Conservation (phyloP, 2,113 vertebrate species). For the Cavia porcellus region DNA sequence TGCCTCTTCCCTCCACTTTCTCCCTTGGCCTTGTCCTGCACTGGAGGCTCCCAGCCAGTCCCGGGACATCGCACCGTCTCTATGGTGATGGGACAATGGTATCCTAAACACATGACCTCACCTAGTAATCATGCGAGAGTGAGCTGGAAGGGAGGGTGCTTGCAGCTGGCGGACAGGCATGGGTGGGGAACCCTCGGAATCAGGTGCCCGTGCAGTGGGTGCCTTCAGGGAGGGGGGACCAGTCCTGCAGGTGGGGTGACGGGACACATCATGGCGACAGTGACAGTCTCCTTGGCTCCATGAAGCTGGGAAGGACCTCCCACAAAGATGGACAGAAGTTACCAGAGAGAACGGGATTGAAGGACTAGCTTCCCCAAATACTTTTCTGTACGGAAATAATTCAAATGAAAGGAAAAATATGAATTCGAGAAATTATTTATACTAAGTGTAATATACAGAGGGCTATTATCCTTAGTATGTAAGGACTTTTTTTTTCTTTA, state of each 20-base stretch:
- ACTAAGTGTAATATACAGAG: neutral
- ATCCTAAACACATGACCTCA: slow-evolving; percentile 84
- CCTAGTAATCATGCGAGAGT: slow-evolving; percentile 58
- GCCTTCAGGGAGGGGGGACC: neutral
- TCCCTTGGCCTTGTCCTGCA: slow-evolving; percentile 59
- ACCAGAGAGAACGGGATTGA: neutral
- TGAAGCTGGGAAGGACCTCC: neutral
- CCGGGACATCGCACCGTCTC: slow-evolving; percentile 76
- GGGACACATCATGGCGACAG: neutral
- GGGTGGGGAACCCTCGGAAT: slow-evolving; percentile 54
- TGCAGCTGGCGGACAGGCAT: neutral
- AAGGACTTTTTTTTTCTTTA: neutral
- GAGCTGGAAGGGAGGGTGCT: neutral
- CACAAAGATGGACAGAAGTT: neutral
- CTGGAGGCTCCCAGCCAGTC: slow-evolving; percentile 68
- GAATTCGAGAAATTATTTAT: slow-evolving; percentile 26
- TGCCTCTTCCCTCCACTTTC: slow-evolving; percentile 68
- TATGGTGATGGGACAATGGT: slow-evolving; percentile 80
- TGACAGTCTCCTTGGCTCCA: neutral
- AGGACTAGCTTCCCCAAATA: neutral
- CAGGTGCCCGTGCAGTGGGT: neutral
- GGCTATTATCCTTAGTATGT: slow-evolving; percentile 39
- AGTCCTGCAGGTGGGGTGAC: neutral
- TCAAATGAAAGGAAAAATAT: slow-evolving; percentile 18
- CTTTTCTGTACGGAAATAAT: slow-evolving; percentile 8